Conservation (phyloP, 2,113 vertebrate genomes). For the Nansenia antarctica region DNA sequence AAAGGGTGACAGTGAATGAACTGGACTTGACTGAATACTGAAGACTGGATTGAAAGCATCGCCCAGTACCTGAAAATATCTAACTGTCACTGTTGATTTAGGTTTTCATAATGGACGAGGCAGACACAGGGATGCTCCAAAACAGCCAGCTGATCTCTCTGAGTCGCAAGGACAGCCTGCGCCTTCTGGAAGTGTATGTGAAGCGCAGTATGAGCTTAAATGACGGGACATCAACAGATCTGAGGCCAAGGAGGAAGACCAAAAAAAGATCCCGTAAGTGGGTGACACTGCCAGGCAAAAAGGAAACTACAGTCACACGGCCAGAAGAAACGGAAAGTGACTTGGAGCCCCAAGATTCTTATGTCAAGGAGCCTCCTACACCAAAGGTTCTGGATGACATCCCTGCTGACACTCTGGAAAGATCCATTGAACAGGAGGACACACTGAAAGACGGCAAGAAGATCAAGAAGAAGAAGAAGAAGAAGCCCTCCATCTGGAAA, state of each 20-base stretch:
- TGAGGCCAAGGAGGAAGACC: background rate
- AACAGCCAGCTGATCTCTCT: slow-evolving; percentile 66
- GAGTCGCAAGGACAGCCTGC: slow-evolving; percentile 68
- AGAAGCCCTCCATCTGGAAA: slow-evolving; percentile 74
- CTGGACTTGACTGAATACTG: too few relatives aligned
- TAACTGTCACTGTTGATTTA: background rate
- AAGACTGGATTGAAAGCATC: too few relatives aligned
- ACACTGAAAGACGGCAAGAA: slow-evolving; percentile 49
- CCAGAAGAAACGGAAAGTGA: too few relatives aligned
- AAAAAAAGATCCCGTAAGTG: slow-evolving; percentile 15
- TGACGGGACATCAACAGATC: slow-evolving; percentile 14
- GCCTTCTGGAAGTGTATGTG: slow-evolving; percentile 78
- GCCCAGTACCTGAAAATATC: too few relatives aligned
- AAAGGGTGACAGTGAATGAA: too few relatives aligned
- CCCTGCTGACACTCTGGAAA: background rate
- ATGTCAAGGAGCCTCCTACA: accelerated
- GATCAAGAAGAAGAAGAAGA: slow-evolving; percentile 70
- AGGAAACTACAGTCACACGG: background rate
- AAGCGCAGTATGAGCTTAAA: slow-evolving; percentile 77
- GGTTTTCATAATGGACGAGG: slow-evolving; percentile 42
- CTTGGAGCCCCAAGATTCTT: too few relatives aligned
- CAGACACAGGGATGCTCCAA: slow-evolving; percentile 11
- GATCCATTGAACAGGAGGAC: slow-evolving; percentile 7
- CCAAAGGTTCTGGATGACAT: background rate
- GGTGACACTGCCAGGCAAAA: slow-evolving; percentile 42